Conservation (phyloP, 1,140 invertebrate species). For the Copidosoma floridanum region DNA sequence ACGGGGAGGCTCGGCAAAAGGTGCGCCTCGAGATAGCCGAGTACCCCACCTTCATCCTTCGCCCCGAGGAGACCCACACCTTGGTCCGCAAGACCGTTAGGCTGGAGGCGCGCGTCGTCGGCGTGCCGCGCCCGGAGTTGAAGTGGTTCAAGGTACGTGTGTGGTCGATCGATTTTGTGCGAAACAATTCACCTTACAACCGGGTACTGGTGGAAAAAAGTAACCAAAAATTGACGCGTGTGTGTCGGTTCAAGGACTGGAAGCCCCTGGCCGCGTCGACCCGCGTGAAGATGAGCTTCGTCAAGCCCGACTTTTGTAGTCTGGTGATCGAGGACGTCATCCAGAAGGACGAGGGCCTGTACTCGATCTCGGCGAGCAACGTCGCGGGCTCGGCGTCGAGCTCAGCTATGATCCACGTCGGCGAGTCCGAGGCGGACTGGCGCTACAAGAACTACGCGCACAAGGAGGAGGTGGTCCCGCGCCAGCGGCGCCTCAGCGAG, state of each 20-base stretch:
- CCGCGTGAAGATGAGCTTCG: slow-evolving; percentile 76
- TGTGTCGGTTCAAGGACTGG: slow-evolving; percentile 98
- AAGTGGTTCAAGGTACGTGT: slow-evolving; percentile 98
- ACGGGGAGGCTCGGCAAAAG: slow-evolving; percentile 82
- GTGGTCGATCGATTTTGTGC: too few species aligned
- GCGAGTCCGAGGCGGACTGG: slow-evolving; percentile 80
- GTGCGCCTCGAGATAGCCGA: slow-evolving; percentile 87
- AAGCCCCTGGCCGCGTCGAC: slow-evolving; percentile 78
- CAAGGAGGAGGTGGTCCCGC: slow-evolving; percentile 65
- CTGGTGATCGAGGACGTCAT: slow-evolving; percentile 85
- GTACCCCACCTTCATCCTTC: slow-evolving; percentile 83
- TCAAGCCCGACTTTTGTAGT: slow-evolving; percentile 80
- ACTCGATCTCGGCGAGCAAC: slow-evolving; percentile 90
- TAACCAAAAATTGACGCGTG: too few species aligned
- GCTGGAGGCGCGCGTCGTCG: slow-evolving; percentile 83
- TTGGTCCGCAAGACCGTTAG: slow-evolving; percentile 71
- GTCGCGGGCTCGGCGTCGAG: slow-evolving; percentile 87
- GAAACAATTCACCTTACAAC: too few species aligned
- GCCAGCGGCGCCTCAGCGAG: slow-evolving; percentile 72
- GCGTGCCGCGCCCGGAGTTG: slow-evolving; percentile 90
- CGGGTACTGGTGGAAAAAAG: too few species aligned
- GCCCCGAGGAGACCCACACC: slow-evolving; percentile 79
- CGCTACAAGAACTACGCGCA: slow-evolving; percentile 69
- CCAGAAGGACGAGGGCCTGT: slow-evolving; percentile 87
- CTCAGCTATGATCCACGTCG: slow-evolving; percentile 87